A percentile compares a stretch with the other conserved stretches of the same genome.
Evolutionary conservation across 1,140 invertebrate genomes (phyloP).

Genomic region (Camponotus vicinus): DNA sequence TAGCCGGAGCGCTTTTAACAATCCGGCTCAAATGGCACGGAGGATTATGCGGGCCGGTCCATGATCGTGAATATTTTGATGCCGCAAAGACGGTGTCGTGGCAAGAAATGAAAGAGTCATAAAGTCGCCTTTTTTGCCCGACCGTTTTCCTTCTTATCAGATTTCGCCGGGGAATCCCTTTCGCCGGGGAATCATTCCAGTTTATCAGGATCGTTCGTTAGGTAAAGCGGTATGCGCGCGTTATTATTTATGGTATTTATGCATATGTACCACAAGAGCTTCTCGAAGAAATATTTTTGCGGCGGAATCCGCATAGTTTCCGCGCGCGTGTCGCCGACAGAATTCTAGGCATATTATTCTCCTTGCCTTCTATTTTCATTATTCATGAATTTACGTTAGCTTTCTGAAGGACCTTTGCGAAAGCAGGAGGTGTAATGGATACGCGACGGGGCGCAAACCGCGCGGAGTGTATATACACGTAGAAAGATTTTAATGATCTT

Average conservation of each 20-base stretch:
- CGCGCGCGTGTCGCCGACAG: conserved; percentile 14
- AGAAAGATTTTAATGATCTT: conserved; percentile 74
- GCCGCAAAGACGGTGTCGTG: neutral
- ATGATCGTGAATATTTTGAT: conserved; percentile 48
- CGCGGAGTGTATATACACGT: conserved; percentile 60
- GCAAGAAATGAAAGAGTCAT: conserved; percentile 41
- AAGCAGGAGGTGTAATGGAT: conserved; percentile 72
- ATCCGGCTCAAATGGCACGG: conserved; percentile 21
- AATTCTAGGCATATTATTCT: conserved; percentile 34
- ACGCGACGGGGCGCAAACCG: conserved; percentile 72
- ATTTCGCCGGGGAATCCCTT: conserved; percentile 28
- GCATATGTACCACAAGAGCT: too few species aligned
- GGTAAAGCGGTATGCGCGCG: neutral
- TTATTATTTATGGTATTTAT: conserved; percentile 10
- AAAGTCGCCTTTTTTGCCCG: conserved; percentile 28
- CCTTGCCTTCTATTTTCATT: conserved; percentile 67
- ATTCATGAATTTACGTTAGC: conserved; percentile 60
- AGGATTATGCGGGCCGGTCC: conserved; percentile 39
- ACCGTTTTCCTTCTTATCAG: conserved; percentile 52
- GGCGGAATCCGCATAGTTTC: neutral
- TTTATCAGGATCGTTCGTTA: conserved; percentile 25
- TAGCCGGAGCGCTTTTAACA: conserved; percentile 49
- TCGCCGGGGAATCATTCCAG: conserved; percentile 21
- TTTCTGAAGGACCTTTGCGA: conserved; percentile 65
- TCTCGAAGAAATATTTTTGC: neutral